Percentiles rank a stretch among this genome's conserved stretches.
These are phyloP conservation scores for Erithacus rubecula DNA, from an alignment of 2,797 vertebrate species.

Conservation along the genomic window DNA sequence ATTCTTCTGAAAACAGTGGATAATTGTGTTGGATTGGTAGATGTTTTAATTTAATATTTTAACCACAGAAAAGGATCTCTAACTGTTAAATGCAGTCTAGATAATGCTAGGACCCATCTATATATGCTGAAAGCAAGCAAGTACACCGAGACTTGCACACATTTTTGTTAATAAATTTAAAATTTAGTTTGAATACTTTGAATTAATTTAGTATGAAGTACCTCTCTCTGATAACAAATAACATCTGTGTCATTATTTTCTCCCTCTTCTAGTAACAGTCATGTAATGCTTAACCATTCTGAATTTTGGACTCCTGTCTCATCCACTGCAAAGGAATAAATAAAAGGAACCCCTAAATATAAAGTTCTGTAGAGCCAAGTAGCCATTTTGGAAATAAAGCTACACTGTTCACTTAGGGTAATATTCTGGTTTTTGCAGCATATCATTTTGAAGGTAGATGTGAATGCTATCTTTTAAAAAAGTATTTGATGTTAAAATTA, in stretches of 20 bases:
- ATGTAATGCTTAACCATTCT: background rate
- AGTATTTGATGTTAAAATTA: background rate
- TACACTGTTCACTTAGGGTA: background rate
- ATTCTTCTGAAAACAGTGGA: background rate
- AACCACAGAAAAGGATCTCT: background rate
- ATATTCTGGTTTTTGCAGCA: background rate
- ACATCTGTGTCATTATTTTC: background rate
- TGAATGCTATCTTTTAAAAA: background rate
- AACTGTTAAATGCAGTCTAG: background rate
- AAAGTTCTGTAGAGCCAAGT: background rate
- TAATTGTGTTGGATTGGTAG: constrained; percentile 4
- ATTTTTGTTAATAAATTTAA: background rate
- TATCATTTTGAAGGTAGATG: background rate
- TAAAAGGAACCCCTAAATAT: background rate
- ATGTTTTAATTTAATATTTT: constrained; percentile 11
- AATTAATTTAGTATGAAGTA: background rate
- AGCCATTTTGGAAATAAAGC: background rate
- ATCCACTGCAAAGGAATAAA: background rate
- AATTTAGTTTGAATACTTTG: background rate
- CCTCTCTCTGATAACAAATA: background rate
- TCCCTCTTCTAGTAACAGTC: background rate
- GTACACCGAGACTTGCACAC: background rate
- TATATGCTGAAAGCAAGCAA: background rate
- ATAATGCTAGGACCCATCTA: background rate
- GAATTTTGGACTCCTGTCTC: background rate